Evolutionary conservation across 2,113 vertebrate species (phyloP).

Genomic region (Cyprinodon tularosa): DNA sequence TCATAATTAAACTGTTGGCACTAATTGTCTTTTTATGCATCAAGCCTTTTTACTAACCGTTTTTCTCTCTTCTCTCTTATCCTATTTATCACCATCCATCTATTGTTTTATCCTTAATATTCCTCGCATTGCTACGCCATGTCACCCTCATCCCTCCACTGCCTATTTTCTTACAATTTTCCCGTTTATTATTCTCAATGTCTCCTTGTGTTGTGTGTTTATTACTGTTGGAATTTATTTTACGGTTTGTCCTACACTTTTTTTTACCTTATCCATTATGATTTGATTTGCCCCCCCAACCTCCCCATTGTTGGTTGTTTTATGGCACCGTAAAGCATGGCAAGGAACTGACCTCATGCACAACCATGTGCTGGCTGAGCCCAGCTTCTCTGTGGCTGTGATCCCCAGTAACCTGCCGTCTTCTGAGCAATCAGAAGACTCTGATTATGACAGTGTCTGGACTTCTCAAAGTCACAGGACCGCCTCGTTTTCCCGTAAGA

Average conservation of each 20-base stretch:
- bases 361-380: conserved; percentile 98
- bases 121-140: neutral
- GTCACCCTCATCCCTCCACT: neutral
- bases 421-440: conserved; percentile 98
- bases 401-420: conserved; percentile 88
- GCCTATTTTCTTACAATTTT: neutral
- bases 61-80: conserved; percentile 68
- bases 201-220: conserved; percentile 11
- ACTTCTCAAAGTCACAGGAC: conserved; percentile 97
- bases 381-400: conserved; percentile 85
- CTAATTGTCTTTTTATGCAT: conserved; percentile 22
- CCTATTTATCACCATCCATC: conserved; percentile 19
- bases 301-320: conserved; percentile 7
- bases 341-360: conserved; percentile 99
- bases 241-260: conserved; percentile 21
- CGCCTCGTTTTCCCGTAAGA: conserved; percentile 96
- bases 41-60: conserved; percentile 84
- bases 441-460: conserved; percentile 99
- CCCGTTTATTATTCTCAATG: neutral
- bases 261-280: conserved; percentile 5
- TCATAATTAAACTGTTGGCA: neutral
- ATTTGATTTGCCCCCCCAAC: conserved; percentile 15
- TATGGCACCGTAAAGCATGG: conserved; percentile 85
- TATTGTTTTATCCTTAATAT: neutral
- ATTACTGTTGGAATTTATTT: neutral